Percentiles rank a stretch among this genome's conserved stretches.
Conservation (phyloP, 2,113 vertebrate species). For the Gadus macrocephalus region DNA sequence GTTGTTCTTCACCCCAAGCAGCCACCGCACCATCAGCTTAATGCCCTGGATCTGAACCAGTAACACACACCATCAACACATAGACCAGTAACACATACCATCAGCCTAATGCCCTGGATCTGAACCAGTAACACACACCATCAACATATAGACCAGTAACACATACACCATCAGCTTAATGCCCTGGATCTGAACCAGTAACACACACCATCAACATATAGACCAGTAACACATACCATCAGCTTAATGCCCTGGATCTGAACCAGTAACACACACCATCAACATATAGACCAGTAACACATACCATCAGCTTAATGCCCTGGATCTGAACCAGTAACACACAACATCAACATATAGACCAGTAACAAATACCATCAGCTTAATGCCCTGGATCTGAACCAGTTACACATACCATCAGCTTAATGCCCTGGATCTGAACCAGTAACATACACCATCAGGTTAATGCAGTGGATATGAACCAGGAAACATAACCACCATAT, state of each 20-base stretch:
- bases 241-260: background rate
- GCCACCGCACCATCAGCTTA: conserved; percentile 98
- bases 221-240: background rate
- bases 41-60: conserved; percentile 71
- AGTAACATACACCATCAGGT: background rate
- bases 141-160: background rate
- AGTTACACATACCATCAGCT: background rate
- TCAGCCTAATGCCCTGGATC: conserved; percentile 79
- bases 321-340: background rate
- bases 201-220: background rate
- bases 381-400: conserved; percentile 73
- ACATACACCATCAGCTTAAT: background rate
- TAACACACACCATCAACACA: background rate
- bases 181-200: background rate
- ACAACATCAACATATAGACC: too few species aligned
- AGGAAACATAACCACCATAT: background rate
- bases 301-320: conserved; percentile 97
- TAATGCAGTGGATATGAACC: background rate
- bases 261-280: background rate
- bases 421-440: conserved; percentile 78
- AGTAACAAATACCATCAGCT: conserved; percentile 88
- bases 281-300: too few species aligned
- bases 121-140: conserved; percentile 35
- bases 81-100: conserved; percentile 31
- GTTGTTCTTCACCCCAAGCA: conserved; percentile 97